These are phyloP conservation scores for Drosophila limbata DNA, from an alignment of 2,888 invertebrate species.

Conservation along the genomic window DNA sequence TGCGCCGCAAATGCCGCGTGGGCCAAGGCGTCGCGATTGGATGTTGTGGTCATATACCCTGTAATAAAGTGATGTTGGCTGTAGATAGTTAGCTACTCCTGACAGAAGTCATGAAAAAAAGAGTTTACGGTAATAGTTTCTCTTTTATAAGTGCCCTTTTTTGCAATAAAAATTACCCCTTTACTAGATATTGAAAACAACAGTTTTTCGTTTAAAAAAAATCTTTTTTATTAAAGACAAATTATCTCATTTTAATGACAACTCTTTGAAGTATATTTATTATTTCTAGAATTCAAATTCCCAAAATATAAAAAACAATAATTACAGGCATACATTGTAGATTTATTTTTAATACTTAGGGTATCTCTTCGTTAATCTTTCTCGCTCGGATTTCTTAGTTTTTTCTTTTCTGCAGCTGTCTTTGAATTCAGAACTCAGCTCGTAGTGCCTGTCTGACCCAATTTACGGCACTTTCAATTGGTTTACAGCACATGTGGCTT, in stretches of 20 bases:
- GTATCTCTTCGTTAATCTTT: not conserved
- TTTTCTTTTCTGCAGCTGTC: constrained; percentile 31
- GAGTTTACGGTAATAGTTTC: not conserved
- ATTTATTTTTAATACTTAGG: not conserved
- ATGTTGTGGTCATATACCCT: constrained; percentile 30
- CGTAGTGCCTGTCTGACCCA: constrained; percentile 62
- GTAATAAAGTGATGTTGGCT: not conserved
- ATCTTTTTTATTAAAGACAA: too few relatives aligned
- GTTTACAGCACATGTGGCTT: constrained; percentile 62
- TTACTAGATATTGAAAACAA: too few relatives aligned
- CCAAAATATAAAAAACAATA: not conserved
- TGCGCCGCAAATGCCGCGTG: constrained; percentile 50
- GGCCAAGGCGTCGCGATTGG: constrained; percentile 9
- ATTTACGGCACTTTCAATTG: constrained; percentile 76
- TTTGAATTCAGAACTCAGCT: constrained; percentile 53
- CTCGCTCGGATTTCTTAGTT: not conserved
- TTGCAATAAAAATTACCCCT: too few relatives aligned
- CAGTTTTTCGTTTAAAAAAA: too few relatives aligned
- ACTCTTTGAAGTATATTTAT: too few relatives aligned
- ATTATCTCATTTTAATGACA: too few relatives aligned
- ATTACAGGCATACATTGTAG: not conserved
- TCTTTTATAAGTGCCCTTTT: too few relatives aligned
- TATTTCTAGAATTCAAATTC: too few relatives aligned
- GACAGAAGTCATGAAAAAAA: not conserved
- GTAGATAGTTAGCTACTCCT: not conserved